These are phyloP conservation scores for Spheniscus mendiculus DNA, from an alignment of 2,113 vertebrate genomes.

Conservation along the genomic window DNA sequence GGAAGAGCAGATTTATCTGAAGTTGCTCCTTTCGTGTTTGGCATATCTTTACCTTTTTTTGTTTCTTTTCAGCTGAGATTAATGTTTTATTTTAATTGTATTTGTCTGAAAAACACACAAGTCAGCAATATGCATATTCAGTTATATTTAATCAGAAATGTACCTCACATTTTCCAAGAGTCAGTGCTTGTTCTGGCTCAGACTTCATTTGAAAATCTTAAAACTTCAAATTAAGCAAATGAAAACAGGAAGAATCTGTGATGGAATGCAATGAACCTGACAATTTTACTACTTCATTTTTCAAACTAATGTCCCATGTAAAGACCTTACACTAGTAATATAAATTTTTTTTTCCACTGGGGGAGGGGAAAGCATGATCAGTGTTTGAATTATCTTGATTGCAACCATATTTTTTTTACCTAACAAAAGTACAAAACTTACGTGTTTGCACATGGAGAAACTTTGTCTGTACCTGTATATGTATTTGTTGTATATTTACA, in stretches of 20 bases:
- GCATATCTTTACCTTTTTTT: neutral
- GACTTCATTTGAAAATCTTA: neutral
- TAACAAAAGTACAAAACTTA: neutral
- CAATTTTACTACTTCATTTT: neutral
- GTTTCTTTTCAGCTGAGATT: neutral
- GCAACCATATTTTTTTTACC: neutral
- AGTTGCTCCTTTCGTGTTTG: neutral
- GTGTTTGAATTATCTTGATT: neutral
- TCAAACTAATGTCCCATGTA: neutral
- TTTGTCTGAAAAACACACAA: neutral
- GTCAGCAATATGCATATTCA: neutral
- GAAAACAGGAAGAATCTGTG: neutral
- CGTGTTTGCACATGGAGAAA: rapidly evolving
- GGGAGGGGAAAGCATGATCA: neutral
- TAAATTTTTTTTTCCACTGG: neutral
- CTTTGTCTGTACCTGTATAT: neutral
- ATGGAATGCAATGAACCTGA: neutral
- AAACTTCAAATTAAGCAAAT: neutral
- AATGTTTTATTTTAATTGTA: neutral
- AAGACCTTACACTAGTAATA: neutral
- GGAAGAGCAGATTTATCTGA: neutral
- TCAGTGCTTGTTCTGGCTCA: neutral
- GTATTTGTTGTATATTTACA: neutral
- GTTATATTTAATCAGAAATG: neutral
- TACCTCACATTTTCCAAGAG: neutral